Base-by-base conservation (phyloP, 2,113 vertebrate species). In the Saguinus midas region DNA sequence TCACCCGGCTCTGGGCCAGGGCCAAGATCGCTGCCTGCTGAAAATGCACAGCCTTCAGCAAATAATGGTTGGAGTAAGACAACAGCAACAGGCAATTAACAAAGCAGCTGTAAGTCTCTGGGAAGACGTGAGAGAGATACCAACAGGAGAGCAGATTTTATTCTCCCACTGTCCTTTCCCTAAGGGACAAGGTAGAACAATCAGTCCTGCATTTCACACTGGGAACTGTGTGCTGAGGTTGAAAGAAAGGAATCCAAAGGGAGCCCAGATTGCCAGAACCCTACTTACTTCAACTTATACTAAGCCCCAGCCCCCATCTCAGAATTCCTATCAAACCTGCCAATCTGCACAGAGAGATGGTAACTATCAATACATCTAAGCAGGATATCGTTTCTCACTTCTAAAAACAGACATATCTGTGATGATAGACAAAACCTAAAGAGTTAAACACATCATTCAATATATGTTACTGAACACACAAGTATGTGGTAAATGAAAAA, bases 21-120 rank as follows among this genome's bases (percentile, higher is more conserved):
- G 96, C 97, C 97, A 98, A 96, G 90, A 97, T 80, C 3, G 0
- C 76, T 96, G 95, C 89, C 94, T 92, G 66, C 94, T 95, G 68
- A 93, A 97, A 97, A 95, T 50, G 90, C 79, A 97, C 88, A 97
- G 96, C 81, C 87, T 79, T 92, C 8, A 13, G 95, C 72, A 96
- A 96, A 96, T 95, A 90, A 95, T 87, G 91, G 90, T 70, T 75
- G 68, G 96, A 88, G 92, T 89, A 95, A 89, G 88, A 95, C 79
- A 64, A 95, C 94, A 94, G 95, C 92, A 95, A 97, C 94, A 97
- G 92, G 96, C 97, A 98, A 97, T 98, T 97, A 97, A 96, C 95
- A 95, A 91, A 96, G 92, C 97, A 98, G 97, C 96, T 97, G 95
- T 87, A 94, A 50, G 95, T 94, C 94, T 96, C 92, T 37, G 58